Evolutionary conservation across 2,888 invertebrate genomes (phyloP).

Genomic region (Drosophila phalerata): DNA sequence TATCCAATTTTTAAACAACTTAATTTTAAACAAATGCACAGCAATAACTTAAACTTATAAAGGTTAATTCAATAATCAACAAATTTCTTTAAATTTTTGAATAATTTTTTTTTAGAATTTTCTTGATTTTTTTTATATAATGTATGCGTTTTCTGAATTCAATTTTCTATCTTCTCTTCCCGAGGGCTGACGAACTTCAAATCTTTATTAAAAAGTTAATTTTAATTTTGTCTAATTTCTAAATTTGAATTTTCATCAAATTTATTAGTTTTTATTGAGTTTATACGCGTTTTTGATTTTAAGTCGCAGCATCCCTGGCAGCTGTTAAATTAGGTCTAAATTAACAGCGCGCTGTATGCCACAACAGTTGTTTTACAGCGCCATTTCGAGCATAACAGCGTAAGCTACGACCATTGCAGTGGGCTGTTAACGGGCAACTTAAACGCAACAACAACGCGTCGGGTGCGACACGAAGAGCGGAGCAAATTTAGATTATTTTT

Average conservation of each 20-base stretch:
- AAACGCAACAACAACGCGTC: conserved; percentile 26
- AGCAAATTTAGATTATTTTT: neutral
- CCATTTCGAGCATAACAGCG: conserved; percentile 47
- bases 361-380: conserved; percentile 20
- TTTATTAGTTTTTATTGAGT: too few species aligned
- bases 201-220: too few species aligned
- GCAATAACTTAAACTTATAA: neutral
- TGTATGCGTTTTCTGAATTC: too few species aligned
- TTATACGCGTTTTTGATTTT: too few species aligned
- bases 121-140: too few species aligned
- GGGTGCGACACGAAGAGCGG: conserved; percentile 34
- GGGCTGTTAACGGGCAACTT: conserved; percentile 7
- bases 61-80: neutral
- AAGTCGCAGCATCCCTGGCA: conserved; percentile 38
- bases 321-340: conserved; percentile 68
- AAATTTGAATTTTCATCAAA: too few species aligned
- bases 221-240: too few species aligned
- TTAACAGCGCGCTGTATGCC: conserved; percentile 25
- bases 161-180: too few species aligned
- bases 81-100: too few species aligned
- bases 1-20: neutral
- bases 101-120: too few species aligned
- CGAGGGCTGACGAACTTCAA: too few species aligned
- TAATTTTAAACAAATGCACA: neutral
- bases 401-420: conserved; percentile 10